Conservation (phyloP, 2,797 vertebrate species). For the Hephaestus fuliginosus region DNA sequence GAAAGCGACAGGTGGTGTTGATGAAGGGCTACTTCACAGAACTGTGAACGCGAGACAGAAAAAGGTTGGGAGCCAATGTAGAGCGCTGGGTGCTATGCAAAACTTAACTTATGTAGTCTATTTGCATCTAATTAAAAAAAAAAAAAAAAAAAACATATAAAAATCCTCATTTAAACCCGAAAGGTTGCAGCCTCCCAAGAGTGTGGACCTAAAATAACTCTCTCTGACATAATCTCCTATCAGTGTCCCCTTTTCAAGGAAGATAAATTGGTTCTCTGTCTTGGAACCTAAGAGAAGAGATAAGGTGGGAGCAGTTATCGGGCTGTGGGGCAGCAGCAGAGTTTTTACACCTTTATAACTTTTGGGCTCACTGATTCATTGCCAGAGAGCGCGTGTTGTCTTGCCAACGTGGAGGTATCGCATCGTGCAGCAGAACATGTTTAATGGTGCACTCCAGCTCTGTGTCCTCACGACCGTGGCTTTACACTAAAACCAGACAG, state of each 20-base stretch:
- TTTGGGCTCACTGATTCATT: slow-evolving; percentile 43
- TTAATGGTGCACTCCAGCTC: slow-evolving; percentile 37
- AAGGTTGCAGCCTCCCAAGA: slow-evolving; percentile 46
- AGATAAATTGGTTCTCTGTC: slow-evolving; percentile 75
- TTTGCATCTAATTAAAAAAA: slow-evolving; percentile 45
- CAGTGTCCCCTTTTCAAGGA: slow-evolving; percentile 68
- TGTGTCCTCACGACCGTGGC: background rate
- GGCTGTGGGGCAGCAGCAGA: slow-evolving; percentile 40
- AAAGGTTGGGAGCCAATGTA: slow-evolving; percentile 1
- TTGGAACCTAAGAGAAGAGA: slow-evolving; percentile 65
- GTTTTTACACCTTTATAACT: slow-evolving; percentile 62
- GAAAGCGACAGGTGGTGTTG: background rate
- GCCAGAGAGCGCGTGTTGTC: slow-evolving; percentile 38
- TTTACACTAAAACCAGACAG: slow-evolving; percentile 41
- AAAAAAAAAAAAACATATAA: background rate
- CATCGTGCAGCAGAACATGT: slow-evolving; percentile 38
- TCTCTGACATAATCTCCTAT: slow-evolving; percentile 72
- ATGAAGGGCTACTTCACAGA: background rate
- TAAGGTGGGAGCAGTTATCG: slow-evolving; percentile 69
- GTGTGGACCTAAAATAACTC: slow-evolving; percentile 66
- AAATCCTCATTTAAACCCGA: slow-evolving; percentile 57
- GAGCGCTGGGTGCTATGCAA: background rate
- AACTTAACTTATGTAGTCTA: slow-evolving; percentile 11
- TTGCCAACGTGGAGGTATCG: slow-evolving; percentile 29
- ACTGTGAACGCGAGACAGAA: background rate